A percentile compares a stretch with the other conserved stretches of the same genome.
Evolutionary conservation across 2,888 invertebrate species (phyloP).

Genomic region (Megalurothrips usitatus): DNA sequence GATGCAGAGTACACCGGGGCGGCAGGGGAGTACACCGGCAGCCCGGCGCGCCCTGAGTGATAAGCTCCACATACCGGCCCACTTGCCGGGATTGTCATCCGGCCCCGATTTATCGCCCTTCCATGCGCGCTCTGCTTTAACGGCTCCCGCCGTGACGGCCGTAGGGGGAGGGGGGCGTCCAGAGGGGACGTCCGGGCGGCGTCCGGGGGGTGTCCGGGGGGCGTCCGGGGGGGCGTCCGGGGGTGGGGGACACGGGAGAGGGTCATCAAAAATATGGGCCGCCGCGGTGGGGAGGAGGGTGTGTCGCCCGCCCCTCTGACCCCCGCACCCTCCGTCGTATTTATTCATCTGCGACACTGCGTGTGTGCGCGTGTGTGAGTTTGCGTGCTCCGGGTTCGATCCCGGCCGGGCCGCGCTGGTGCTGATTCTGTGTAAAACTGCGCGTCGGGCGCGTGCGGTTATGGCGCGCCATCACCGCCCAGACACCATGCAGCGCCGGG

Average conservation of each 20-base stretch:
- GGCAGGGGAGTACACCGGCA: too few relatives aligned
- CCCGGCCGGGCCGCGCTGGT: too few relatives aligned
- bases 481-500: neutral
- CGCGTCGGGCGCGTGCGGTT: too few relatives aligned
- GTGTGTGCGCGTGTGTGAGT: neutral
- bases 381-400: neutral
- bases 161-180: neutral
- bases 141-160: neutral
- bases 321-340: neutral
- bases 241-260: neutral
- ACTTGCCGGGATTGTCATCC: constrained; percentile 14
- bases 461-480: too few relatives aligned
- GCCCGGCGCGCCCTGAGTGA: neutral
- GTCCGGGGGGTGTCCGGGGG: neutral
- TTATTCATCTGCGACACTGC: neutral
- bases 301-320: neutral
- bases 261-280: constrained; percentile 12
- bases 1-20: too few relatives aligned
- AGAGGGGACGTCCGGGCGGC: neutral
- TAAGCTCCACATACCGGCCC: neutral
- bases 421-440: too few relatives aligned
- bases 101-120: neutral
- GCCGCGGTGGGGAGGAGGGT: too few relatives aligned
- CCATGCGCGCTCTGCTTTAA: neutral
- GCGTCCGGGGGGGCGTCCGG: too few relatives aligned